Evolutionary conservation across 2,888 invertebrate species (phyloP), one percentile per base, ranked within the genome.

Genomic region (Himalopsyche tibetana): DNA sequence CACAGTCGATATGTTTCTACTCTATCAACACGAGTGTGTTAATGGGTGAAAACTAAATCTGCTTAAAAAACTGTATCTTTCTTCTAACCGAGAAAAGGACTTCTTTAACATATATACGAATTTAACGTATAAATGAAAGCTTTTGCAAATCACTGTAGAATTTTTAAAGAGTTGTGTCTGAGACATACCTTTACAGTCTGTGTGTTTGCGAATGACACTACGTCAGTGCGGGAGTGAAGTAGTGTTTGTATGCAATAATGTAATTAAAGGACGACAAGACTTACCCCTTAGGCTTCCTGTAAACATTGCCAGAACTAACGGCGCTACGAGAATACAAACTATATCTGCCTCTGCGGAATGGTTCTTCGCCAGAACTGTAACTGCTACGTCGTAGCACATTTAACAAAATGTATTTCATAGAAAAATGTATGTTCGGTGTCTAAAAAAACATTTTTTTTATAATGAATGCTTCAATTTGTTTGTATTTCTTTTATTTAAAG

Each of bases 191-290:
- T 36, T 15, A 38, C 12, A 36, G 74, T 74, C 12, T 74, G 74
- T 12, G 12, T 38, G 38, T 19, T n/a, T 38, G 74, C 36, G 38
- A 74, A 38, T 28, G 38, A 36, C 74, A 74, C 12, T 5, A 15
- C 0, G 15, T 11, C 38, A 15, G 36, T 74, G 74, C 38, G 15
- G 38, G 74, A 36, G 36, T 15, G n/a, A 74, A 74, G 74, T 28
- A 74, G 74, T 74, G 74, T 74, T 74, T 74, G 74, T 74, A 74
- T 74, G 74, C 74, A 74, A 74, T 74, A 74, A 74, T 74, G 74
- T 74, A 74, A 74, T 74, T 74, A 74, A 74, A 74, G 74, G 74
- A 74, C 74, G 74, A 74, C 74, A 74, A 74, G 74, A 36, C 74
- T 36, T 74, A 74, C 74, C 74, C 74, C 38, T 74, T 38, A 74